Percentiles rank a stretch among this genome's conserved stretches.
Conservation (phyloP, 1,140 invertebrate species). For the Conopomorpha cramerella region DNA sequence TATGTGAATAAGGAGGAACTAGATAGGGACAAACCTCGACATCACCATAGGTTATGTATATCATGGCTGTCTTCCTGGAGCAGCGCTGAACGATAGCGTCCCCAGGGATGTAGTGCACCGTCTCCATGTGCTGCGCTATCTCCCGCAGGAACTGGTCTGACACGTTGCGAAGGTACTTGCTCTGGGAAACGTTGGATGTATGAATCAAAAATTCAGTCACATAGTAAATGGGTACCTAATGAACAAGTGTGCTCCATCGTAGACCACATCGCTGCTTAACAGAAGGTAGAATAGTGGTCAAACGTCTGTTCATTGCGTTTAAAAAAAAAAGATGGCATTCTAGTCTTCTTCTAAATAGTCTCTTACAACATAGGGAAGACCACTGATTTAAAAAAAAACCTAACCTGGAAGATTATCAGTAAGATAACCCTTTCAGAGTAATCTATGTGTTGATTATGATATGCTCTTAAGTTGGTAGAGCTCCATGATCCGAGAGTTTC, state of each 20-base stretch:
- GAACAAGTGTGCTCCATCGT: too few species aligned
- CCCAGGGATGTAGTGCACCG: slow-evolving; percentile 34
- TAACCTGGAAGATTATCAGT: slow-evolving; percentile 20
- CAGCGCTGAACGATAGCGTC: slow-evolving; percentile 32
- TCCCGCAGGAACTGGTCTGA: slow-evolving; percentile 32
- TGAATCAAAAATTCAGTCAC: too few species aligned
- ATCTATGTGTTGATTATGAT: slow-evolving; percentile 15
- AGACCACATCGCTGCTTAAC: too few species aligned
- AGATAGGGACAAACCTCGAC: slow-evolving; percentile 18
- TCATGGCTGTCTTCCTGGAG: slow-evolving; percentile 26
- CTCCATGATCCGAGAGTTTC: slow-evolving; percentile 15
- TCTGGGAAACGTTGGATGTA: too few species aligned
- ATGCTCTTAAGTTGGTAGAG: slow-evolving; percentile 21
- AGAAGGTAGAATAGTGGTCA: too few species aligned
- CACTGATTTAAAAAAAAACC: not conserved
- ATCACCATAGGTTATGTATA: slow-evolving; percentile 38
- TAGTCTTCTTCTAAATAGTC: too few species aligned
- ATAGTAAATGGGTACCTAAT: too few species aligned
- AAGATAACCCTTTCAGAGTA: slow-evolving; percentile 17
- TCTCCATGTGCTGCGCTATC: slow-evolving; percentile 33
- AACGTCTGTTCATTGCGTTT: too few species aligned
- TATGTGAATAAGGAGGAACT: not conserved
- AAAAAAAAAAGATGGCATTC: too few species aligned
- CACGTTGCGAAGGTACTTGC: slow-evolving; percentile 25
- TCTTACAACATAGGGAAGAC: too few species aligned